Conservation (phyloP, 2,113 vertebrate genomes). For the Telmatochromis sp. region DNA sequence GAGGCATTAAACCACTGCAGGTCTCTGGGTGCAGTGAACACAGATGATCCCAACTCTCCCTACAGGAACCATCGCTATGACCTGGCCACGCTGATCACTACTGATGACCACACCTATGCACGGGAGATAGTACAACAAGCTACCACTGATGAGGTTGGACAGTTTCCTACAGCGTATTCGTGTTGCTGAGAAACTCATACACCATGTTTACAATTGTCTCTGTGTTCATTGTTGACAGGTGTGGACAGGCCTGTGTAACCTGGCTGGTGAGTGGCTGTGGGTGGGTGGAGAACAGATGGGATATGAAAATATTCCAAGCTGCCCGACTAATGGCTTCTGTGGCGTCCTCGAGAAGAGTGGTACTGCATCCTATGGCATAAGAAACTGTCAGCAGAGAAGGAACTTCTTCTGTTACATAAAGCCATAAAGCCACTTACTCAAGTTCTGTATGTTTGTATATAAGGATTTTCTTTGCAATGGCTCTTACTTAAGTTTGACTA, state of each 20-base stretch:
- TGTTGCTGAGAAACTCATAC: not conserved
- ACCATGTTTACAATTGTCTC: not conserved
- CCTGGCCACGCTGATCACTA: not conserved
- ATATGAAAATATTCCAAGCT: not conserved
- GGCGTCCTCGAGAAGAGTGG: not conserved
- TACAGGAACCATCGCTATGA: not conserved
- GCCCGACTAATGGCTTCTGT: not conserved
- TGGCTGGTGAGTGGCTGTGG: not conserved
- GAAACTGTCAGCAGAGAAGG: not conserved
- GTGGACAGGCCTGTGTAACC: not conserved
- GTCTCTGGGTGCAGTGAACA: not conserved
- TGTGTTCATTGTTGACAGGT: not conserved
- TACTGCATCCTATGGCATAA: not conserved
- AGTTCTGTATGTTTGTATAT: not conserved
- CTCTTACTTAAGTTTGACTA: not conserved
- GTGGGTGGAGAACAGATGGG: not conserved
- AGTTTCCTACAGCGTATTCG: accelerated
- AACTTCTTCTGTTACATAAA: not conserved
- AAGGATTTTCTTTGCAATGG: not conserved
- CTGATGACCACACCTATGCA: not conserved
- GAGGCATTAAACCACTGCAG: not conserved
- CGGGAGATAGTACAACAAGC: not conserved
- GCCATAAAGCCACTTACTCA: not conserved
- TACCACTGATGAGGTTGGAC: not conserved
- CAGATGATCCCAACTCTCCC: not conserved